Evolutionary conservation across 2,888 invertebrate species (phyloP).

Genomic region (Hololepta plana): DNA sequence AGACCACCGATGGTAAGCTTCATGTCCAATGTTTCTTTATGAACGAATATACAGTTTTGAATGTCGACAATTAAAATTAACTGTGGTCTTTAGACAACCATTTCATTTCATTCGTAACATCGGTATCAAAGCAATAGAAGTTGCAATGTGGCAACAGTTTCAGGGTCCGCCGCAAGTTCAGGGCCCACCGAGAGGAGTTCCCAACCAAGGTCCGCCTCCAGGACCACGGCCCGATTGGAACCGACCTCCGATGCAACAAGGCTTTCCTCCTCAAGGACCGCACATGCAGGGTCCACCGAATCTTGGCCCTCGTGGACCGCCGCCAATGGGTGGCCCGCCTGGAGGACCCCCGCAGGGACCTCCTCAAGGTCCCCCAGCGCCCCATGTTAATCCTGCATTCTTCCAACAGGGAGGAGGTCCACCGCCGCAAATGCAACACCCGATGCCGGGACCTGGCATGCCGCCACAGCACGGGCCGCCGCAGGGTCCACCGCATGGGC

Average conservation of each 20-base stretch:
- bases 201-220: constrained; percentile 38
- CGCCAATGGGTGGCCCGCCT: constrained; percentile 29
- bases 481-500: constrained; percentile 44
- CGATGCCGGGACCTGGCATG: constrained; percentile 31
- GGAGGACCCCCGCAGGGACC: constrained; percentile 33
- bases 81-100: neutral
- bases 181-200: constrained; percentile 37
- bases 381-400: constrained; percentile 94
- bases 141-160: too few relatives aligned
- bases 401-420: constrained; percentile 59
- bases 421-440: constrained; percentile 36
- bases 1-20: constrained; percentile 35
- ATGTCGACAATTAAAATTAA: constrained; percentile 1
- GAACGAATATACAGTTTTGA: constrained; percentile 1
- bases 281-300: constrained; percentile 47
- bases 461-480: constrained; percentile 49
- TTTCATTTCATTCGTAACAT: constrained; percentile 2
- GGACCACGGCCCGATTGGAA: constrained; percentile 56
- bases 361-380: constrained; percentile 48
- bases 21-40: constrained; percentile 3
- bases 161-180: constrained; percentile 38
- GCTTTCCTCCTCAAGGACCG: constrained; percentile 46
- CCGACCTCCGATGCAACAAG: constrained; percentile 53
- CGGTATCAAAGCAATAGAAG: too few relatives aligned
- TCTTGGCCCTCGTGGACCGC: constrained; percentile 37